Conservation (phyloP, 2,888 invertebrate species). For the Entomobrya multifasciata region DNA sequence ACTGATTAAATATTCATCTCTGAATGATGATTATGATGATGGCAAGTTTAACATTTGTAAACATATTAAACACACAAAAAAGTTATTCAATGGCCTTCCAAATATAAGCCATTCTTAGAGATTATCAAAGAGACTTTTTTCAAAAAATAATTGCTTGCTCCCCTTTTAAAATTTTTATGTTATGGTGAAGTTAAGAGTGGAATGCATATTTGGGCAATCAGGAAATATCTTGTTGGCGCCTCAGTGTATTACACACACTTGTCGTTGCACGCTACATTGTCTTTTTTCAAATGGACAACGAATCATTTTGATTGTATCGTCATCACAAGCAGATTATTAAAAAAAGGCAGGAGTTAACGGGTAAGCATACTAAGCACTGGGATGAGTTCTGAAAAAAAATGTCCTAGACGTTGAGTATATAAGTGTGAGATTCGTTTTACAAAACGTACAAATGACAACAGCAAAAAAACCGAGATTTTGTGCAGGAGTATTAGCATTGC, state of each 20-base stretch:
- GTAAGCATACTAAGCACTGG: slow-evolving; percentile 24
- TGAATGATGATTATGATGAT: not conserved
- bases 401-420: not conserved
- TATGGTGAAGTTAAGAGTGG: not conserved
- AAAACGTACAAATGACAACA: not conserved
- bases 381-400: not conserved
- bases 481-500: slow-evolving; percentile 2
- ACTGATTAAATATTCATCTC: slow-evolving; percentile 41
- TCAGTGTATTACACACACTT: slow-evolving; percentile 30
- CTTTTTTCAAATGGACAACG: slow-evolving; percentile 51
- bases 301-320: slow-evolving; percentile 38
- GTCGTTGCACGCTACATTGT: slow-evolving; percentile 30
- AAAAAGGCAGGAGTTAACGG: slow-evolving; percentile 55
- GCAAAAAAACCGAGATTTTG: slow-evolving; percentile 25
- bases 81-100: slow-evolving; percentile 27
- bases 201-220: slow-evolving; percentile 65
- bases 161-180: slow-evolving; percentile 47
- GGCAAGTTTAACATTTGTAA: slow-evolving; percentile 12
- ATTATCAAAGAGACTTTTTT: slow-evolving; percentile 30
- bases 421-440: not conserved
- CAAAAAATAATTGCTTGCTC: slow-evolving; percentile 37
- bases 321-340: slow-evolving; percentile 49
- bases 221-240: slow-evolving; percentile 67
- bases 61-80: not conserved
- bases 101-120: slow-evolving; percentile 15